Evolutionary conservation across 2,888 invertebrate genomes (phyloP).

Genomic region (Elysia crispata): DNA sequence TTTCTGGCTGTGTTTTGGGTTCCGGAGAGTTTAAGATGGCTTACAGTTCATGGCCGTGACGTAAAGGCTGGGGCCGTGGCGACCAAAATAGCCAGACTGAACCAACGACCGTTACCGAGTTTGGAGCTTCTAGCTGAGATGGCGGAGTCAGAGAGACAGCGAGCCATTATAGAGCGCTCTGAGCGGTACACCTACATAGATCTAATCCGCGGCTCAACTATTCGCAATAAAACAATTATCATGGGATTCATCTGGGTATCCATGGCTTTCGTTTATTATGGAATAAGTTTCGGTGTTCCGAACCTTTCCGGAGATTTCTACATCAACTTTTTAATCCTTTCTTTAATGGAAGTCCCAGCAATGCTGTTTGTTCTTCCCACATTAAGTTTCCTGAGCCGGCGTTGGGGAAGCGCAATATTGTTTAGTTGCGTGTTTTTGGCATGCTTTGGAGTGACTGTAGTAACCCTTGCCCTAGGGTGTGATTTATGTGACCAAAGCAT

Average conservation of each 20-base stretch:
- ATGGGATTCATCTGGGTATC: neutral
- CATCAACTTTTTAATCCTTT: neutral
- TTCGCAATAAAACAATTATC: neutral
- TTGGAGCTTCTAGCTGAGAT: neutral
- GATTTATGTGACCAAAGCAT: no score
- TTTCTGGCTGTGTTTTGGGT: constrained; percentile 50
- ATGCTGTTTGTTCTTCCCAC: neutral
- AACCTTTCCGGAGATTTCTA: neutral
- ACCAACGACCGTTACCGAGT: neutral
- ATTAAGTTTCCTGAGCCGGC: neutral
- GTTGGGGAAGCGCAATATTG: neutral
- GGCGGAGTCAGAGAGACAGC: neutral
- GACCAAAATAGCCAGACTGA: neutral
- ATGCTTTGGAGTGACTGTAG: no score
- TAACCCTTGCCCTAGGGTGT: no score
- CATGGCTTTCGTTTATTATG: neutral
- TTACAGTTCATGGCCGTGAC: neutral
- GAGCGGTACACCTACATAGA: neutral
- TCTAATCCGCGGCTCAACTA: neutral
- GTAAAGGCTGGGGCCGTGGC: neutral
- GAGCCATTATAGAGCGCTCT: neutral
- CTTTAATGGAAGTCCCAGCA: neutral
- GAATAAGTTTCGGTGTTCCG: neutral
- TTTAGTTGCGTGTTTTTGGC: neutral
- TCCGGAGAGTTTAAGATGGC: neutral